Base-by-base conservation (phyloP, 1,140 invertebrate species). In the Drosophila bifasciata region DNA sequence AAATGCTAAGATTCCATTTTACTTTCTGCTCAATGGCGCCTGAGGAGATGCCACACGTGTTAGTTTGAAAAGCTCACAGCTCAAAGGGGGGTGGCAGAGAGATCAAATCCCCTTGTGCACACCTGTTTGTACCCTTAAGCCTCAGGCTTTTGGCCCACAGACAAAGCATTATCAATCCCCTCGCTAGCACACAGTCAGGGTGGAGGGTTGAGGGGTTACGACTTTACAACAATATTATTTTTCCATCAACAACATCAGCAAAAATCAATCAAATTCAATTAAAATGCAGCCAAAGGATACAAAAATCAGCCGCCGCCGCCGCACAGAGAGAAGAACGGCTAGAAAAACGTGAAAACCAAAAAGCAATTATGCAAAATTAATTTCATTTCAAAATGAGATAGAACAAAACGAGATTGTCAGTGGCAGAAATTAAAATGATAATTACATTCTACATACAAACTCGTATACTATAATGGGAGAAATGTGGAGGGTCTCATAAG, bases 201-300 rank as follows among this genome's bases (percentile, higher is more conserved):
- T n/a, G n/a, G n/a, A n/a, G n/a, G n/a, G n/a, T n/a, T n/a, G n/a
- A n/a, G n/a, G 13, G 6, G 15, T 83, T 78, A 81, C 81, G 78
- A 88, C 81, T 88, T 86, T 86, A 85, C 81, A 88, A 88, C 83
- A 86, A 86, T 86, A 88, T 88, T 88, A 88, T 88, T 88, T 72
- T 88, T 88, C 63, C 74, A 88, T 86, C 81, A 86, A 69, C 81
- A 85, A 75, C 62, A 81, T 86, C 78, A 83, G 78, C 78, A 88
- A 83, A 85, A 88, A 88, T 88, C 83, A 88, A 88, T 88, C 83
- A 88, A 79, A 75, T 83, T 88, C 83, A 88, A 88, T 88, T 88
- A 88, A 83, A 88, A 64, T 67, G 62, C 78, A 36, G 74, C 78
- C 67, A 49, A 63, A 61, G 66, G 66, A 73, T 39, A 68, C 52